Percentiles rank a stretch among this genome's conserved stretches.
phyloP scores from a whole-genome alignment of 2,797 vertebrate genomes.

The Hippocampus kuda region DNA sequence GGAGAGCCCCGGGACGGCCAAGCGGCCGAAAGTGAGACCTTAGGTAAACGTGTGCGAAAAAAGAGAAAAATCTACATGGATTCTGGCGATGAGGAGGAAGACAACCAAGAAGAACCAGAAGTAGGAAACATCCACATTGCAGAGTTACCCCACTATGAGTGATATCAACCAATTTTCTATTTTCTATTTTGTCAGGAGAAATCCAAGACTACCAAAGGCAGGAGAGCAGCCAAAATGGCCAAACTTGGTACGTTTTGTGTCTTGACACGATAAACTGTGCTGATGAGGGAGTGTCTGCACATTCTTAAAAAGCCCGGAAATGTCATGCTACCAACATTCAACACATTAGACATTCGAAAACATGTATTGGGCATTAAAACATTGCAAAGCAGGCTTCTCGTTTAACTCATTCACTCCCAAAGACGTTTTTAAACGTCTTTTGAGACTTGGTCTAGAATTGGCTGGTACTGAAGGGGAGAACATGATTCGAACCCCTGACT shows the following conservation, averaged over 20 bases:
- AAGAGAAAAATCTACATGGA: slow-evolving; percentile 87
- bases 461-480: too few relatives aligned
- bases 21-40: slow-evolving; percentile 65
- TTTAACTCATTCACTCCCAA: too few relatives aligned
- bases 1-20: slow-evolving; percentile 60
- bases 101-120: slow-evolving; percentile 81
- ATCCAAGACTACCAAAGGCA: slow-evolving; percentile 74
- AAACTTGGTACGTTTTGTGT: slow-evolving; percentile 69
- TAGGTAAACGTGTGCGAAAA: slow-evolving; percentile 77
- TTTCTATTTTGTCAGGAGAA: slow-evolving; percentile 72
- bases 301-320: not conserved
- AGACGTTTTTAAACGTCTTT: too few relatives aligned
- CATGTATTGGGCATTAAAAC: not conserved
- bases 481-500: too few relatives aligned
- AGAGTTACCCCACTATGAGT: too few relatives aligned
- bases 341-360: too few relatives aligned
- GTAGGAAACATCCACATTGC: slow-evolving; percentile 22
- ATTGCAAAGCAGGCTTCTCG: too few relatives aligned
- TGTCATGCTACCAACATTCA: not conserved
- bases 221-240: slow-evolving; percentile 77
- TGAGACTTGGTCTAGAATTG: too few relatives aligned
- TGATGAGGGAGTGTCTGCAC: not conserved
- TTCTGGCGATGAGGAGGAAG: slow-evolving; percentile 83
- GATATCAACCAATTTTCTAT: not conserved
- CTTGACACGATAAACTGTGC: not conserved